Evolutionary conservation across 2,113 vertebrate species (phyloP), one percentile per base, ranked within the genome.

Genomic region (Gnathonemus echidnorhynchus): DNA sequence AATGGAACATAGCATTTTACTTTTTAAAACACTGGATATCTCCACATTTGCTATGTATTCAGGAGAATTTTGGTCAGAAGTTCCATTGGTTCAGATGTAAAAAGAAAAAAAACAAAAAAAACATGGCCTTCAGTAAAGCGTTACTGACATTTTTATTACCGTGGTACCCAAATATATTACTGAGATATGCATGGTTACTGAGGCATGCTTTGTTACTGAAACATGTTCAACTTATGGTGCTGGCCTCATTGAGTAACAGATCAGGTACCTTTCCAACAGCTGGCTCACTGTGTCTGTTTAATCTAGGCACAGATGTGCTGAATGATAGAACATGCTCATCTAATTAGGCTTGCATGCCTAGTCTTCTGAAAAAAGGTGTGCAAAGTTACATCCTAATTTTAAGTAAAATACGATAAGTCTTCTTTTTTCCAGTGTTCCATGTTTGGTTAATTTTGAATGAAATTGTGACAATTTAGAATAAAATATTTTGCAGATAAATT

Each of bases 291-390:
- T 95, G 95, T 93, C 94, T 94, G 93, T 93, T 94, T 95, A 96
- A 96, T 96, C 94, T 96, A 92, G 92, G 85, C 94, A 95, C 96
- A 96, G 96, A 94, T 96, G 95, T 95, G 93, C 93, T 93, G 93
- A 95, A 95, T 93, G 94, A 94, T 92, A 90, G 94, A 94, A 95
- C 95, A 93, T 95, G 93, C 94, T 95, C 94, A 94, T 92, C 93
- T 96, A 96, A 96, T 96, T 95, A 96, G 95, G 95, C 93, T 92
- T 94, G 94, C 92, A 95, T 93, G 93, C 94, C 94, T 66, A 7
- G 53, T 42, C 49, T 58, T 21, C 31, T 19, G 7, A 66, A 42
- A 42, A 91, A 88, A 93, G 94, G 94, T 92, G 89, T 91, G 91
- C 66, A 48, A 86, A 50, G 84, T 48, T 49, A 10, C 84, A 27